These are phyloP conservation scores for Lagria hirta DNA, from an alignment of 2,888 invertebrate genomes.

Conservation along the genomic window DNA sequence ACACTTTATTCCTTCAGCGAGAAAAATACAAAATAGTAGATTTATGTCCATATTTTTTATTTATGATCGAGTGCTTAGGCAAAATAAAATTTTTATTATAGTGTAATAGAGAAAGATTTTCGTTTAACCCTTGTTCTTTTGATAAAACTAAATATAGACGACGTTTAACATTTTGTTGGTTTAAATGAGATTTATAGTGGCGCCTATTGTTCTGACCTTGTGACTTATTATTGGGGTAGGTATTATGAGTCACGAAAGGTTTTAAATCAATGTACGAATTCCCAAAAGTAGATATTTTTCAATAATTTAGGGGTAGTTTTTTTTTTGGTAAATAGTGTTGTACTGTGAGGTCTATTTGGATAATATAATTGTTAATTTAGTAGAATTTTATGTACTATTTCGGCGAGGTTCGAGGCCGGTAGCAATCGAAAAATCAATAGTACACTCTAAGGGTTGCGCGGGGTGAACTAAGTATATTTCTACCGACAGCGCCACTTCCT, in stretches of 20 bases:
- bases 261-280: slow-evolving; percentile 16
- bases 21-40: no score
- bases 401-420: slow-evolving; percentile 38
- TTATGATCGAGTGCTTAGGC: no score
- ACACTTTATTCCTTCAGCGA: no score
- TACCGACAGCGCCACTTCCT: slow-evolving; percentile 32
- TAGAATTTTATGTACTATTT: slow-evolving; percentile 30
- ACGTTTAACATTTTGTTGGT: no score
- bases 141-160: no score
- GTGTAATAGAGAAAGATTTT: no score
- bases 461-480: slow-evolving; percentile 30
- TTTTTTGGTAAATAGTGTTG: slow-evolving; percentile 4
- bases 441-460: slow-evolving; percentile 41
- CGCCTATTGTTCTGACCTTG: slow-evolving; percentile 17
- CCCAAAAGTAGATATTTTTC: slow-evolving; percentile 6
- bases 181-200: slow-evolving; percentile 7
- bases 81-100: no score
- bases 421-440: slow-evolving; percentile 45
- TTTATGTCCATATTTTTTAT: no score
- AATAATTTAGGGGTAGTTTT: no score
- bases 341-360: slow-evolving; percentile 1
- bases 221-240: slow-evolving; percentile 19
- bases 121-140: no score
- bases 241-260: slow-evolving; percentile 20
- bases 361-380: slow-evolving; percentile 22